Evolutionary conservation across 2,888 invertebrate genomes (phyloP).

Genomic region (Polyommatus icarus): DNA sequence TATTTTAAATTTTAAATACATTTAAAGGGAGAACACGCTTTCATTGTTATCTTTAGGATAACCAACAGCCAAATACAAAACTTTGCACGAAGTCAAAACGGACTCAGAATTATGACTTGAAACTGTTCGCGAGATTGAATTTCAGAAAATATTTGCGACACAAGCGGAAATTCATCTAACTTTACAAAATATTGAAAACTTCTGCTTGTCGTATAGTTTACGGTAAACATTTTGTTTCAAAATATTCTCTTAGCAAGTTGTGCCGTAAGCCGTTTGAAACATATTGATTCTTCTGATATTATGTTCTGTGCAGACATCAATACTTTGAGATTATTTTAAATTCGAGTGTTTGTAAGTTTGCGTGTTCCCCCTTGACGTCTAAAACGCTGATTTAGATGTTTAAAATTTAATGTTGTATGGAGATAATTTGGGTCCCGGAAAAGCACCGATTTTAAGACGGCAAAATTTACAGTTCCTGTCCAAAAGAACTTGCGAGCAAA

Average conservation of each 20-base stretch:
- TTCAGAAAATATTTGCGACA: conserved; percentile 2
- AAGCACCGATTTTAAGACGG: too few species aligned
- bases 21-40: background rate
- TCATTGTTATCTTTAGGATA: background rate
- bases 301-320: too few species aligned
- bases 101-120: background rate
- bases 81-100: background rate
- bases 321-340: too few species aligned
- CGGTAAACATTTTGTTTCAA: background rate
- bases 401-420: too few species aligned
- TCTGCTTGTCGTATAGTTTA: background rate
- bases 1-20: background rate
- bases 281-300: background rate
- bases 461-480: too few species aligned
- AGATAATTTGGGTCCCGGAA: too few species aligned
- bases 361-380: too few species aligned
- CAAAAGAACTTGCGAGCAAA: too few species aligned
- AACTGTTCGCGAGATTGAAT: conserved; percentile 12
- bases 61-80: background rate
- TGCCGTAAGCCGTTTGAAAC: background rate
- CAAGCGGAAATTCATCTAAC: conserved; percentile 2
- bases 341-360: too few species aligned
- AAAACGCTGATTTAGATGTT: too few species aligned
- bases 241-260: background rate
- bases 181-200: conserved; percentile 1